These are phyloP conservation scores for Apodemus sylvaticus DNA, from an alignment of 2,113 vertebrate species.

Conservation along the genomic window DNA sequence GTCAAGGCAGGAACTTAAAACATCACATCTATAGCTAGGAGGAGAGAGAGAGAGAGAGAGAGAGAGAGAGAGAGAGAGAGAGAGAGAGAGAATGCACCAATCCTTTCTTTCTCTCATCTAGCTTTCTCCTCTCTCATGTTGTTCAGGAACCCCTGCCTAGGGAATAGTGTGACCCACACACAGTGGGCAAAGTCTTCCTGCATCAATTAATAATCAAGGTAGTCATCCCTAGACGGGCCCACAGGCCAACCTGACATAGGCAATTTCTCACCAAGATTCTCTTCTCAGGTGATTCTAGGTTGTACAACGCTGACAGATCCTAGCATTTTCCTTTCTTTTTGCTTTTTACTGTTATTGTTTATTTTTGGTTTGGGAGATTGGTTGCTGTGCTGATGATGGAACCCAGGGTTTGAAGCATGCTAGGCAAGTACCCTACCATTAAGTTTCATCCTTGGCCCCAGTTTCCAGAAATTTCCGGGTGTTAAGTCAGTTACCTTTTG, in stretches of 20 bases:
- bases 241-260: neutral
- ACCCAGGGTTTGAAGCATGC: neutral
- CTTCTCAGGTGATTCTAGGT: neutral
- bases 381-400: neutral
- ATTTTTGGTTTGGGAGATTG: neutral
- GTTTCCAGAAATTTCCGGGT: neutral
- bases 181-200: neutral
- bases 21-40: neutral
- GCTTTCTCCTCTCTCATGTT: neutral
- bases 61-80: neutral
- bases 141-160: neutral
- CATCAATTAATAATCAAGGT: neutral
- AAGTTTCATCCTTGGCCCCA: neutral
- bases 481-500: conserved; percentile 24
- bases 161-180: neutral
- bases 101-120: neutral
- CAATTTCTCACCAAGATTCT: neutral
- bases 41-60: neutral
- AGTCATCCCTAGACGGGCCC: neutral
- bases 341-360: neutral
- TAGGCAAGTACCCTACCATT: neutral
- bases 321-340: neutral
- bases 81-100: neutral
- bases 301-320: neutral
- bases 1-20: neutral